Evolutionary conservation across 1,140 invertebrate species (phyloP).

Genomic region (Piezodorus guildinii): DNA sequence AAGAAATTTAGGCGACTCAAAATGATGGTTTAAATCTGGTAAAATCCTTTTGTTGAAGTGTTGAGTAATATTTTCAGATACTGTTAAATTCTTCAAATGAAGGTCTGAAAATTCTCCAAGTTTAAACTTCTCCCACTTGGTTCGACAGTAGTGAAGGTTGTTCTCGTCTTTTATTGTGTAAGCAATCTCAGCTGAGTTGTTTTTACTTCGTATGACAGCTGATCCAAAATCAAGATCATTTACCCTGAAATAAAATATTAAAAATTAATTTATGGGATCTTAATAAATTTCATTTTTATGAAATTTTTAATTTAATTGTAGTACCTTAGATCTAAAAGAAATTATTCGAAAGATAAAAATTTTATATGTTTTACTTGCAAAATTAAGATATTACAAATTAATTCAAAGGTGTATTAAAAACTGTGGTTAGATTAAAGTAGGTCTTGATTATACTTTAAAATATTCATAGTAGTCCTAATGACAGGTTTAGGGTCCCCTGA

Average conservation of each 20-base stretch:
- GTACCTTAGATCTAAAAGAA: too few relatives aligned
- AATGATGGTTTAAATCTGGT: neutral
- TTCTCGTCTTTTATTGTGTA: neutral
- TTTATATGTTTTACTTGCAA: too few relatives aligned
- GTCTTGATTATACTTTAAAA: too few relatives aligned
- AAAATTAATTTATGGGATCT: too few relatives aligned
- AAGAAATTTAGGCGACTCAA: conserved; percentile 2
- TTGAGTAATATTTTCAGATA: neutral
- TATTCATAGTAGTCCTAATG: too few relatives aligned
- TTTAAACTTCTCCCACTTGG: neutral
- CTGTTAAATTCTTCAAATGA: neutral
- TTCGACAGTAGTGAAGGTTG: neutral
- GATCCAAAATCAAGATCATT: neutral
- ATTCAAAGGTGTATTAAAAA: too few relatives aligned
- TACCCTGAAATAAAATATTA: neutral
- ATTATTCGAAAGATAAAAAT: too few relatives aligned
- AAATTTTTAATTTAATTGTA: too few relatives aligned
- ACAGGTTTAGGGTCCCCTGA: too few relatives aligned
- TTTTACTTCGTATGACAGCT: neutral
- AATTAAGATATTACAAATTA: too few relatives aligned
- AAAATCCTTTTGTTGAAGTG: neutral
- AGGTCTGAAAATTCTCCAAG: neutral
- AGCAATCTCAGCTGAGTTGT: neutral
- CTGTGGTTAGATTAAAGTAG: too few relatives aligned
- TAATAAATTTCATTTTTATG: too few relatives aligned